Evolutionary conservation across 1,140 invertebrate species (phyloP).

Genomic region (Nasonia longicornis): DNA sequence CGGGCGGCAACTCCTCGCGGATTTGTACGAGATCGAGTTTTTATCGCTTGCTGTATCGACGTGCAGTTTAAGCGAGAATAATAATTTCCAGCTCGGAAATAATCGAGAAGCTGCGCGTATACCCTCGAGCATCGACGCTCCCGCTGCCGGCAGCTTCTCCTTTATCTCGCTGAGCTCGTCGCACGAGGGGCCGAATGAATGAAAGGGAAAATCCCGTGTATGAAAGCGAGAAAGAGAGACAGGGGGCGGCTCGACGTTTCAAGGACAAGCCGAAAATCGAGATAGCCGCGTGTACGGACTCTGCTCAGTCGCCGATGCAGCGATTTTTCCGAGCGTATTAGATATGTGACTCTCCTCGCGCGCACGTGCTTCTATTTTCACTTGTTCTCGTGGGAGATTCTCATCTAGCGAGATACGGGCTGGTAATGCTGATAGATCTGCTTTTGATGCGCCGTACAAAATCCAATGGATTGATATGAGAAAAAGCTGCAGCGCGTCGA

Average conservation of each 20-base stretch:
- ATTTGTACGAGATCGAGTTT: too few species aligned
- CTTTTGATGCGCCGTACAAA: too few species aligned
- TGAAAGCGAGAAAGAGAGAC: not conserved
- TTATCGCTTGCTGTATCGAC: too few species aligned
- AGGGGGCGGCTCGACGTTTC: not conserved
- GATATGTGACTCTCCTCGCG: too few species aligned
- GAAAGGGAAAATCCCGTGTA: conserved; percentile 24
- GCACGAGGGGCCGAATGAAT: not conserved
- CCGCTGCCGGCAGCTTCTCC: not conserved
- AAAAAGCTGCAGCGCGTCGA: not conserved
- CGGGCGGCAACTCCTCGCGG: too few species aligned
- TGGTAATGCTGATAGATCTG: too few species aligned
- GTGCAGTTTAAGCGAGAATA: too few species aligned
- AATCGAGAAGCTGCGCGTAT: not conserved
- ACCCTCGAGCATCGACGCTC: too few species aligned
- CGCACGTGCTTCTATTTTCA: too few species aligned
- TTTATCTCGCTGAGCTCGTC: conserved; percentile 6
- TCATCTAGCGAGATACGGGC: too few species aligned
- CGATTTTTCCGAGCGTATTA: conserved; percentile 5
- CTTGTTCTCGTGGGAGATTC: too few species aligned
- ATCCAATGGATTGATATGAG: too few species aligned
- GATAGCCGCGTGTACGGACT: not conserved
- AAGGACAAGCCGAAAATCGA: conserved; percentile 33
- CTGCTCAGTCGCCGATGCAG: not conserved
- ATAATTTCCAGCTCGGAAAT: not conserved